Evolutionary conservation across 2,888 invertebrate genomes (phyloP).

Genomic region (Sepiola atlantica): DNA sequence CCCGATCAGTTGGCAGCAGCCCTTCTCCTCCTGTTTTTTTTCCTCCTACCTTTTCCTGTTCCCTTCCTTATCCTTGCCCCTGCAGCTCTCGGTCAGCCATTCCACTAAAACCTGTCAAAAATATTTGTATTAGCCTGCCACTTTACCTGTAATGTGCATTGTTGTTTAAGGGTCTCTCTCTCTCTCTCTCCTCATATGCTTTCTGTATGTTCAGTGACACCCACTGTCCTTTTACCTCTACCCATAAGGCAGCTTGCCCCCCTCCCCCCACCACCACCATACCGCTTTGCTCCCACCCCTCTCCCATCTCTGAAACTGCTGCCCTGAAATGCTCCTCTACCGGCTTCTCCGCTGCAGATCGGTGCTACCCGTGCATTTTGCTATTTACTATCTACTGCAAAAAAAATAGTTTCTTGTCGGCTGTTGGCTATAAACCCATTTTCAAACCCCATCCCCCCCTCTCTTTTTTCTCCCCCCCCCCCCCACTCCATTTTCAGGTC

Average conservation of each 20-base stretch:
- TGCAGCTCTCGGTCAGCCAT: not conserved
- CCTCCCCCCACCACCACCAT: too few species aligned
- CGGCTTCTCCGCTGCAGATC: not conserved
- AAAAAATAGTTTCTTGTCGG: not conserved
- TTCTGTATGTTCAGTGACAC: not conserved
- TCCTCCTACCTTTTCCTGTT: not conserved
- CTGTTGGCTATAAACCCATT: not conserved
- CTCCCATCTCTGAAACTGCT: not conserved
- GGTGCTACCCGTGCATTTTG: not conserved
- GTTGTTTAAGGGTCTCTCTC: not conserved
- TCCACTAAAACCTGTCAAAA: conserved; percentile 22
- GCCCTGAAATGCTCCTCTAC: not conserved
- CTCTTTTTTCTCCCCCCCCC: conserved; percentile 44
- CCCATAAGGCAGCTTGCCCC: not conserved
- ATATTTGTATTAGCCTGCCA: not conserved
- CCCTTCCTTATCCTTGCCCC: not conserved
- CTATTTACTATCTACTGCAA: not conserved
- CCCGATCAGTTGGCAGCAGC: not conserved
- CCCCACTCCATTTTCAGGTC: not conserved
- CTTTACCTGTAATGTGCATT: not conserved
- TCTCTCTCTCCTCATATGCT: not conserved
- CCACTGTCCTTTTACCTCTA: not conserved
- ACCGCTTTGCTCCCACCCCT: not conserved
- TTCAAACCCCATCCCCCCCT: not conserved
- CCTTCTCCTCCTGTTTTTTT: not conserved